A percentile compares a stretch with the other conserved stretches of the same genome.
These are phyloP conservation scores for Connochaetes taurinus DNA, from an alignment of 2,113 vertebrate species.

Conservation along the genomic window DNA sequence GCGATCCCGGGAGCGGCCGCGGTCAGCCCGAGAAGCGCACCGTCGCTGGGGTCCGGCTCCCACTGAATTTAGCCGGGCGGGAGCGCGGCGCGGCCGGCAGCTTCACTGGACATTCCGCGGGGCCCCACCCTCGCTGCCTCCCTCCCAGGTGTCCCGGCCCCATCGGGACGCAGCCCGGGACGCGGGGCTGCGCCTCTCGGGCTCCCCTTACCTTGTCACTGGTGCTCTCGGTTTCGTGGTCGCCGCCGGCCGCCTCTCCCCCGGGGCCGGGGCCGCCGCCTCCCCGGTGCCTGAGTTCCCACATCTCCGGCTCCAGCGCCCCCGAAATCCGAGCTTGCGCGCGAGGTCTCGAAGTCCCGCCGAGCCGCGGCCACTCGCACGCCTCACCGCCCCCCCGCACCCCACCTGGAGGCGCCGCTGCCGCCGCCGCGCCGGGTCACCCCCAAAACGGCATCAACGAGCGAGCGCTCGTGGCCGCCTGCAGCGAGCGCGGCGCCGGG, in stretches of 20 bases:
- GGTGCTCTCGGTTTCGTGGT: slow-evolving; percentile 71
- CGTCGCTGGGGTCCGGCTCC: rapidly evolving
- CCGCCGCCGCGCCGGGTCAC: slow-evolving; percentile 40
- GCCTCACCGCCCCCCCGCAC: not conserved
- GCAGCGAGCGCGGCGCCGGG: not conserved
- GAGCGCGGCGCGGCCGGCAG: not conserved
- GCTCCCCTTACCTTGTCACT: slow-evolving; percentile 70
- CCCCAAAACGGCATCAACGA: slow-evolving; percentile 70
- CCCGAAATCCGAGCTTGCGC: not conserved
- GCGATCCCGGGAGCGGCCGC: not conserved
- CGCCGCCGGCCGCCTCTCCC: slow-evolving; percentile 63
- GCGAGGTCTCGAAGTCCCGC: not conserved
- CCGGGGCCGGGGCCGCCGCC: slow-evolving; percentile 38
- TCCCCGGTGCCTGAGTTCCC: slow-evolving; percentile 60
- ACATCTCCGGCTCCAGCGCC: slow-evolving; percentile 33
- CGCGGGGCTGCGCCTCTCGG: not conserved
- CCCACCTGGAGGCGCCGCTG: not conserved
- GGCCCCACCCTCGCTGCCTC: not conserved
- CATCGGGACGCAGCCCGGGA: not conserved
- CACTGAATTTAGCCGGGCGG: rapidly evolving
- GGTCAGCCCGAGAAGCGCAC: not conserved
- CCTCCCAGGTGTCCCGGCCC: not conserved
- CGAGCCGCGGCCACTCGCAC: not conserved
- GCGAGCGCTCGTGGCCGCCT: slow-evolving; percentile 43
- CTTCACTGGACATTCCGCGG: not conserved